phyloP scores from a whole-genome alignment of 2,797 vertebrate genomes.

The Hypotaenidia philippensis region DNA sequence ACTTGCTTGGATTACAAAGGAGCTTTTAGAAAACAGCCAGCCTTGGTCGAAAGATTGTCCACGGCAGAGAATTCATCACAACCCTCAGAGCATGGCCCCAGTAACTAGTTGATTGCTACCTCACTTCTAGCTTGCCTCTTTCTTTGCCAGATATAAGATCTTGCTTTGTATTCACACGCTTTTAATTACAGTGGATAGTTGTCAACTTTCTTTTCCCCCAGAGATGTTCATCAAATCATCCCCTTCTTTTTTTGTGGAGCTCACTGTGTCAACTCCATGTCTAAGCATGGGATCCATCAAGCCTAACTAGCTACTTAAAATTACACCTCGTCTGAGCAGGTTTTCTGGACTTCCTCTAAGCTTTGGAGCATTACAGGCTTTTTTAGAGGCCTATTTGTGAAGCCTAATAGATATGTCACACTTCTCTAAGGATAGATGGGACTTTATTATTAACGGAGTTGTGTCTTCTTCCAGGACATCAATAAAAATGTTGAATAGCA shows the following conservation, averaged over 20 bases:
- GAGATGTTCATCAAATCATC: neutral
- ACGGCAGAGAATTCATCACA: neutral
- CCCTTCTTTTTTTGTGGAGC: neutral
- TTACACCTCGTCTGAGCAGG: neutral
- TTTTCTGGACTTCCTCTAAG: neutral
- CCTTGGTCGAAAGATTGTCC: neutral
- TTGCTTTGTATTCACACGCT: neutral
- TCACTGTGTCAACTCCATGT: neutral
- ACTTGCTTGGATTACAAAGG: neutral
- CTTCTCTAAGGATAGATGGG: neutral
- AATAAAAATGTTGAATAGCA: conserved; percentile 26
- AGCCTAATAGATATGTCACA: neutral
- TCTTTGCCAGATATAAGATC: neutral
- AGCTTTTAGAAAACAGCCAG: neutral
- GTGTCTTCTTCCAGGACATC: neutral
- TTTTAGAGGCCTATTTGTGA: neutral
- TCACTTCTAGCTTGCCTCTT: neutral
- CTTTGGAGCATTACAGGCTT: neutral
- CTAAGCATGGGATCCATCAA: neutral
- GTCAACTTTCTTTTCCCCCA: neutral
- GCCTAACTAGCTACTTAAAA: neutral
- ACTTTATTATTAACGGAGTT: neutral
- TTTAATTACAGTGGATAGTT: neutral
- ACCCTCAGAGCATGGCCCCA: neutral
- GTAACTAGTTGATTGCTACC: neutral